phyloP scores from a whole-genome alignment of 2,888 invertebrate genomes.

The Hypsopygia costalis region DNA sequence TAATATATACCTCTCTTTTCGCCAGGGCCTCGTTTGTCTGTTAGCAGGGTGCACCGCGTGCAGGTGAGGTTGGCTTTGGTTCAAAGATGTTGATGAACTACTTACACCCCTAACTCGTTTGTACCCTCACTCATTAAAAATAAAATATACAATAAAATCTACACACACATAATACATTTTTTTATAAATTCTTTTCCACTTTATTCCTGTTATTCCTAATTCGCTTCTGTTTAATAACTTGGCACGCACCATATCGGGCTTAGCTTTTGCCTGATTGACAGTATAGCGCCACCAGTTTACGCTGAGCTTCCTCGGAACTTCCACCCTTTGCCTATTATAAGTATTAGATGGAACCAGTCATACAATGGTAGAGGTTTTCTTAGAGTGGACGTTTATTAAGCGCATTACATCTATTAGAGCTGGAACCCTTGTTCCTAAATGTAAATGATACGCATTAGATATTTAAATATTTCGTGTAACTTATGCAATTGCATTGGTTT shows the following conservation, averaged over 20 bases:
- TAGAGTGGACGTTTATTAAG: constrained; percentile 38
- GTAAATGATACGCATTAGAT: constrained; percentile 57
- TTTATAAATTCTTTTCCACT: too few relatives aligned
- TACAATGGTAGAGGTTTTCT: constrained; percentile 26
- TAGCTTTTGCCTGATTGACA: constrained; percentile 64
- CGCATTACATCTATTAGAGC: constrained; percentile 61
- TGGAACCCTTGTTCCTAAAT: constrained; percentile 55
- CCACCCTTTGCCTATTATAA: constrained; percentile 7
- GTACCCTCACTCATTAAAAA: too few relatives aligned
- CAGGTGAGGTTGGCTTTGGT: too few relatives aligned
- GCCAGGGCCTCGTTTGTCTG: too few relatives aligned
- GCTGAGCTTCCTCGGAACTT: constrained; percentile 27
- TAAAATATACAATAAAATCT: too few relatives aligned
- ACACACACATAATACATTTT: too few relatives aligned
- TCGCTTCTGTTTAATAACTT: constrained; percentile 25
- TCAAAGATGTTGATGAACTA: too few relatives aligned
- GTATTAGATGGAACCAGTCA: constrained; percentile 12
- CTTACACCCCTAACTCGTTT: too few relatives aligned
- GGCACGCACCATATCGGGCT: constrained; percentile 34
- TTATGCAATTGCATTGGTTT: constrained; percentile 47
- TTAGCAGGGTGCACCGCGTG: too few relatives aligned
- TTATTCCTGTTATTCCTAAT: constrained; percentile 5
- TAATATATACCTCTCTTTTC: too few relatives aligned
- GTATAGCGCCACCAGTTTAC: constrained; percentile 50
- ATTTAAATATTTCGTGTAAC: constrained; percentile 71